These are phyloP conservation scores for Eurystomus glaucurus DNA, from an alignment of 2,797 vertebrate genomes.

Conservation along the genomic window DNA sequence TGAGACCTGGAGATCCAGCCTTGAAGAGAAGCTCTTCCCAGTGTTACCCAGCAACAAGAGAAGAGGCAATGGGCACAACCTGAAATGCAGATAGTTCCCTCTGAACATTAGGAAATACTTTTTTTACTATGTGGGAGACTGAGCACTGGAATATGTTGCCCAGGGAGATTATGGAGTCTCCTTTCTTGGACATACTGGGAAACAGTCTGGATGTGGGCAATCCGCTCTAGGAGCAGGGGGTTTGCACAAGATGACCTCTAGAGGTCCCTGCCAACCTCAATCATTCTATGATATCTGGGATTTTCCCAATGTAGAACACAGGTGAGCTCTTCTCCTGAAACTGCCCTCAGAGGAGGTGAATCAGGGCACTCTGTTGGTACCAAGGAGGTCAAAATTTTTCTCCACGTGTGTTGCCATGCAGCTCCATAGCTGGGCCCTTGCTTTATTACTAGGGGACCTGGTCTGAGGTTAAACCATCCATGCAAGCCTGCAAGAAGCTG, in stretches of 20 bases:
- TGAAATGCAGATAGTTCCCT: not conserved
- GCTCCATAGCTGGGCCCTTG: not conserved
- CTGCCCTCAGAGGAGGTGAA: not conserved
- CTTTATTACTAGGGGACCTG: not conserved
- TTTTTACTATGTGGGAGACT: not conserved
- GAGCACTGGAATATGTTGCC: not conserved
- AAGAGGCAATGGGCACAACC: not conserved
- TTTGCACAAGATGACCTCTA: not conserved
- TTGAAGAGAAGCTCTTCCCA: not conserved
- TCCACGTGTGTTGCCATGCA: accelerated
- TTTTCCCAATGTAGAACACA: accelerated
- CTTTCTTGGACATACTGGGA: not conserved
- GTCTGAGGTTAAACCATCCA: not conserved
- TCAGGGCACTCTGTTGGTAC: not conserved
- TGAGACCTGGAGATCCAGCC: not conserved
- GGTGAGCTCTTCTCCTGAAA: accelerated
- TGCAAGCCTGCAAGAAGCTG: not conserved
- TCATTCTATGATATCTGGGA: not conserved
- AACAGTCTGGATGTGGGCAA: not conserved
- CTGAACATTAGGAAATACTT: not conserved
- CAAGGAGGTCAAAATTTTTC: not conserved
- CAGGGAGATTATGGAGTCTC: not conserved
- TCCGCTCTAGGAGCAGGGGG: accelerated
- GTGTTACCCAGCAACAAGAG: too few relatives aligned
- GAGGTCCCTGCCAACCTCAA: not conserved